Conservation (phyloP, 2,888 invertebrate species). For the Carterocephalus palaemon region DNA sequence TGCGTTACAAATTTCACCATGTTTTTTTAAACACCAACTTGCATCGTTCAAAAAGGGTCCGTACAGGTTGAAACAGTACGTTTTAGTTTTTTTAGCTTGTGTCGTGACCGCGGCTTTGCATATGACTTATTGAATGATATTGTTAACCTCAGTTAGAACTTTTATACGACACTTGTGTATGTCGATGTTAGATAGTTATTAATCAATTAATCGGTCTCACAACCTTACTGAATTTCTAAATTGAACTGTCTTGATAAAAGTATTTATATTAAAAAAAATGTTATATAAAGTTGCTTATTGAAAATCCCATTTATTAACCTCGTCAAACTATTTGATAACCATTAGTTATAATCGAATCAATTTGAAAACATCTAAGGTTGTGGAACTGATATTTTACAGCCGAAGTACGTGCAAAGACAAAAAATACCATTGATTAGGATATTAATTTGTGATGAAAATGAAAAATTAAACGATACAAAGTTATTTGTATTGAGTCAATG, state of each 20-base stretch:
- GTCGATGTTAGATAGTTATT: conserved; percentile 33
- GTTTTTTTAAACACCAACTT: neutral
- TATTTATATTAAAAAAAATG: too few species aligned
- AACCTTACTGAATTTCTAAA: too few species aligned
- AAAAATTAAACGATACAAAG: neutral
- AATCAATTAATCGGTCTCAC: conserved; percentile 34
- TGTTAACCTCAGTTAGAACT: conserved; percentile 27
- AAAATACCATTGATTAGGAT: conserved; percentile 1
- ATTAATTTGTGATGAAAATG: conserved; percentile 6
- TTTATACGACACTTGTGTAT: conserved; percentile 27
- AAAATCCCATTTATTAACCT: too few species aligned
- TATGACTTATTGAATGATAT: conserved; percentile 28
- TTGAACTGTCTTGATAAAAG: too few species aligned
- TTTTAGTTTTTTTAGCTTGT: conserved; percentile 8
- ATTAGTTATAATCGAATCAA: too few species aligned
- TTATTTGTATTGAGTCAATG: conserved; percentile 12
- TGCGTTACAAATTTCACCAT: too few species aligned
- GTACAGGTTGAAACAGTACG: conserved; percentile 15
- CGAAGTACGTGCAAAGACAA: conserved; percentile 15
- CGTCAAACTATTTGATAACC: too few species aligned
- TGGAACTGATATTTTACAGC: conserved; percentile 5
- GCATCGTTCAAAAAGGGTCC: neutral
- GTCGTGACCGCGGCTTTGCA: conserved; percentile 17
- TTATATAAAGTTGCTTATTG: too few species aligned
- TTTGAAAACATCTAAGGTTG: conserved; percentile 13